These are phyloP conservation scores for Anguilla pacifica DNA, from an alignment of 2,797 vertebrate species.

Conservation along the genomic window DNA sequence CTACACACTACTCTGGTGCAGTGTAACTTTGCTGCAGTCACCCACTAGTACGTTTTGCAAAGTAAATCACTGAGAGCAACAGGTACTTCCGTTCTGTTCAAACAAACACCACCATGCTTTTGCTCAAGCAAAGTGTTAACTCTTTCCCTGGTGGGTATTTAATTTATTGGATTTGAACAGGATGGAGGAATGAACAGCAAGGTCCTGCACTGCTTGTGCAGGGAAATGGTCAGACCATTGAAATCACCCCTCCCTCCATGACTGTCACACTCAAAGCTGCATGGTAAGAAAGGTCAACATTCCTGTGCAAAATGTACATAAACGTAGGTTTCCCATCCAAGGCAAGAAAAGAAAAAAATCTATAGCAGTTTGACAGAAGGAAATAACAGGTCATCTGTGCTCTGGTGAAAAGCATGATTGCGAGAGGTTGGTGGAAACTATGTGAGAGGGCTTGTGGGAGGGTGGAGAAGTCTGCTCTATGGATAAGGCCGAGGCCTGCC, in stretches of 20 bases:
- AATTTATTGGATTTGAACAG: background rate
- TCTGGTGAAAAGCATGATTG: background rate
- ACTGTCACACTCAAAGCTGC: background rate
- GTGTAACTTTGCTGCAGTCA: background rate
- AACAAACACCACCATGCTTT: background rate
- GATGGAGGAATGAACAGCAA: background rate
- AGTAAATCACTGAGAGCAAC: background rate
- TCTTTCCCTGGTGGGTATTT: background rate
- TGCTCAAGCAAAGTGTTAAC: background rate
- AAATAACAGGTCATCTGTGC: constrained; percentile 11
- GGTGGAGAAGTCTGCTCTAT: background rate
- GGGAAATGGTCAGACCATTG: background rate
- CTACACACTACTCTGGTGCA: background rate
- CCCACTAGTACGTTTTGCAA: background rate
- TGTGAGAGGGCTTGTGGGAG: background rate
- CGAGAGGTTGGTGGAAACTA: background rate
- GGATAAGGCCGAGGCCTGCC: background rate
- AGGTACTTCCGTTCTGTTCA: background rate
- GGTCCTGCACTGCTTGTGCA: background rate
- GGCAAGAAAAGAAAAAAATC: background rate
- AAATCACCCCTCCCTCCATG: background rate
- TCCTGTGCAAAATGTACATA: background rate
- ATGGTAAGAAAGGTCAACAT: background rate
- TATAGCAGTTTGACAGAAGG: background rate
- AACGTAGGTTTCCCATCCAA: background rate